These are phyloP conservation scores for Myanophis thanlyinensis DNA, from an alignment of 2,113 vertebrate species.

Conservation along the genomic window DNA sequence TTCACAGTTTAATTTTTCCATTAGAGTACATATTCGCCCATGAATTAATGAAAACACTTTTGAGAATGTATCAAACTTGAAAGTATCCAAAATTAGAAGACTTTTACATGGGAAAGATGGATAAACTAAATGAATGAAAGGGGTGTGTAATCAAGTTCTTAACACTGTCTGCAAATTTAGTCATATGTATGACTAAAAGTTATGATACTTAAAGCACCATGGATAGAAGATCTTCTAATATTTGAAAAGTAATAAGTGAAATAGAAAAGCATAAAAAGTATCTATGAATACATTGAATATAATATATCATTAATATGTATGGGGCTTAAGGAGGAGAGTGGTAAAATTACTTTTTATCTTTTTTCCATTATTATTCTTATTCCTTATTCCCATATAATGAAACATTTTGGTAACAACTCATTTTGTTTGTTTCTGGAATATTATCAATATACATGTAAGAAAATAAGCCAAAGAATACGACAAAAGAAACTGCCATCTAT, in stretches of 20 bases:
- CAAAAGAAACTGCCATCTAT: not conserved
- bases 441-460: not conserved
- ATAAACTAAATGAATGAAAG: not conserved
- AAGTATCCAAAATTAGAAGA: not conserved
- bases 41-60: not conserved
- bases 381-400: not conserved
- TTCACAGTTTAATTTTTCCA: not conserved
- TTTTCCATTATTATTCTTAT: not conserved
- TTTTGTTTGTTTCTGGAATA: not conserved
- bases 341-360: not conserved
- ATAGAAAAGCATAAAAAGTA: not conserved
- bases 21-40: not conserved
- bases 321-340: not conserved
- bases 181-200: not conserved
- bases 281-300: constrained; percentile 13
- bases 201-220: not conserved
- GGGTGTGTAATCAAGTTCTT: not conserved
- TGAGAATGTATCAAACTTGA: not conserved
- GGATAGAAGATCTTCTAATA: not conserved
- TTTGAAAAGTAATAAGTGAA: not conserved
- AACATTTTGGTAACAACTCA: not conserved
- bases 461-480: not conserved
- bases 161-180: not conserved
- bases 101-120: not conserved
- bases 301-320: not conserved